Percentiles rank a stretch among this genome's conserved stretches.
Evolutionary conservation across 2,888 invertebrate genomes (phyloP).

Genomic region (Platycnemis pennipes): DNA sequence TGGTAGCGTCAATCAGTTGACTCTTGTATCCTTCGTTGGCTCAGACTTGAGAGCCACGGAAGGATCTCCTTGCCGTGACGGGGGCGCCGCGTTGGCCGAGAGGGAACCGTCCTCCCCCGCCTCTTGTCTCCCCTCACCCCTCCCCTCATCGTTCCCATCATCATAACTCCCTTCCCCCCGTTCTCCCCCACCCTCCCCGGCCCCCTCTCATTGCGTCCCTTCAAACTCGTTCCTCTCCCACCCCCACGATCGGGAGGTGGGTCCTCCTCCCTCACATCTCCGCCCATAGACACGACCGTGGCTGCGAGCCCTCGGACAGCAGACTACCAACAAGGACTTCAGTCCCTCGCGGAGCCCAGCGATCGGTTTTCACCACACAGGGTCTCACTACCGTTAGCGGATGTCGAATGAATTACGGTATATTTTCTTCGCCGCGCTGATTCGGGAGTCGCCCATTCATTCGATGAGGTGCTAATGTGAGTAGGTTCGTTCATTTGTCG

Average conservation of each 20-base stretch:
- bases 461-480: no score
- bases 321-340: not conserved
- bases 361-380: not conserved
- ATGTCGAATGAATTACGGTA: not conserved
- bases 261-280: not conserved
- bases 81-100: no score
- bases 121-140: not conserved
- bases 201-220: not conserved
- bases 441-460: no score
- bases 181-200: not conserved
- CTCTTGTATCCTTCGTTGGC: not conserved
- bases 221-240: not conserved
- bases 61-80: no score
- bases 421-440: conserved; percentile 25
- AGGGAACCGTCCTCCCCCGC: not conserved
- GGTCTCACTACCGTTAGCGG: conserved; percentile 21
- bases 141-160: not conserved
- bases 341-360: not conserved
- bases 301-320: not conserved
- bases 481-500: no score
- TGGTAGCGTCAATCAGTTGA: not conserved
- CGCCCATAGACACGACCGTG: not conserved
- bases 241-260: not conserved
- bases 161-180: not conserved
- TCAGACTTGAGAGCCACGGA: no score